Conservation (phyloP, 2,113 vertebrate genomes). For the Brienomyrus brachyistius region DNA sequence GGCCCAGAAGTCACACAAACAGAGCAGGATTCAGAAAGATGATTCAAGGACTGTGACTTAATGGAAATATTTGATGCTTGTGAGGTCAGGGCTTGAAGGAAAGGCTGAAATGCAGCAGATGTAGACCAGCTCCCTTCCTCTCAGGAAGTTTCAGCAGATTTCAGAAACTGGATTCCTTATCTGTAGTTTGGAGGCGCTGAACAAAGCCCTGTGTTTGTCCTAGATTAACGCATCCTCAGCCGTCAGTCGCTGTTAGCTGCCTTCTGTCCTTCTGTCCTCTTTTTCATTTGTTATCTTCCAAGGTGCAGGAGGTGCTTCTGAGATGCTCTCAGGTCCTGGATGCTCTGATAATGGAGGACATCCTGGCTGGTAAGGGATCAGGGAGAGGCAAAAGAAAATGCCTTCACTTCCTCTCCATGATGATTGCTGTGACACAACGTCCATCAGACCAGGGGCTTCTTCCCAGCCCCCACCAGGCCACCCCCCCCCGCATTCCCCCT, state of each 20-base stretch:
- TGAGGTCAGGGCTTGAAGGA: not conserved
- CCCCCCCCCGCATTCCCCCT: constrained; percentile 35
- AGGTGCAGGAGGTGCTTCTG: constrained; percentile 24
- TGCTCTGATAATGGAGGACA: constrained; percentile 21
- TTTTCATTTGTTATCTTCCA: constrained; percentile 11
- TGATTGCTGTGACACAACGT: not conserved
- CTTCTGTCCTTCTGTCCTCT: constrained; percentile 2
- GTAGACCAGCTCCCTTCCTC: not conserved
- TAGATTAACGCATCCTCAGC: constrained; percentile 3
- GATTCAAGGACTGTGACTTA: not conserved
- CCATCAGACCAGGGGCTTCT: not conserved
- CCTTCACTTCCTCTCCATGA: not conserved
- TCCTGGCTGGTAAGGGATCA: constrained; percentile 26
- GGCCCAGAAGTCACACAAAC: not conserved
- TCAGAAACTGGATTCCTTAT: constrained; percentile 26
- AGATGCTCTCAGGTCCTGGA: constrained; percentile 16
- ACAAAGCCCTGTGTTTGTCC: constrained; percentile 23
- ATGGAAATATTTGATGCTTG: not conserved
- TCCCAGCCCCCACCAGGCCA: not conserved
- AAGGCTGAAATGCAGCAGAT: not conserved
- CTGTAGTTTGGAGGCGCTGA: constrained; percentile 3
- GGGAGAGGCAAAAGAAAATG: not conserved
- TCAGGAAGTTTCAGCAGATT: constrained; percentile 5
- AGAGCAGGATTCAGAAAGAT: not conserved
- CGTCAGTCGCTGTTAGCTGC: constrained; percentile 6